phyloP scores from a whole-genome alignment of 2,113 vertebrate species.

The Saguinus imperator region DNA sequence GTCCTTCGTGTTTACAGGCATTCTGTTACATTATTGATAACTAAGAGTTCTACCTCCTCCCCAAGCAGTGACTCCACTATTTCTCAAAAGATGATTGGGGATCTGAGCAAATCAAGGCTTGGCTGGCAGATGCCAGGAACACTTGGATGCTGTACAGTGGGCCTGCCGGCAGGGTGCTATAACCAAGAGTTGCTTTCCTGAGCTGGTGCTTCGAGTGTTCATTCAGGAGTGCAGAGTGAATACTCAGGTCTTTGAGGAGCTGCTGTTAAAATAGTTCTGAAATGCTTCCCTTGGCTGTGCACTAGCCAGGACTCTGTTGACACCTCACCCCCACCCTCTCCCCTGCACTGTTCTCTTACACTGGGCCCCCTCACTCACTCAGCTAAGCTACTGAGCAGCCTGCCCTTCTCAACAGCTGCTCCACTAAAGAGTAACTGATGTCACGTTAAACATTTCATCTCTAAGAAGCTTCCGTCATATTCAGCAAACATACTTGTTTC shows the following conservation, averaged over 20 bases:
- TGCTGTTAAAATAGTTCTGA: neutral
- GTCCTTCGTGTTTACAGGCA: conserved; percentile 32
- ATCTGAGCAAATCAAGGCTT: conserved; percentile 55
- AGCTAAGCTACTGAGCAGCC: neutral
- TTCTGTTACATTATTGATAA: conserved; percentile 67
- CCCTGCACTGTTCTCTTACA: neutral
- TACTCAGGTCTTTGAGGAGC: neutral
- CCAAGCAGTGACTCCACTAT: neutral
- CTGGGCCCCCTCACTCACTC: neutral
- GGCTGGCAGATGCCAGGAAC: conserved; percentile 31
- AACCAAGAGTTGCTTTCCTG: neutral
- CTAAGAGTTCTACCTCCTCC: neutral
- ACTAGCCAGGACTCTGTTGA: neutral
- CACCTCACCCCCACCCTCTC: neutral
- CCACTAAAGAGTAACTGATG: neutral
- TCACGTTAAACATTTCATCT: neutral
- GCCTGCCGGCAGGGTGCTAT: neutral
- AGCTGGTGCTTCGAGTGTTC: neutral
- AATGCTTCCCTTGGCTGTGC: neutral
- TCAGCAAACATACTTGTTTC: neutral
- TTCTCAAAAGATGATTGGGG: conserved; percentile 62
- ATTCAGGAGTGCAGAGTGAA: neutral
- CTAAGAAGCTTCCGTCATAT: neutral
- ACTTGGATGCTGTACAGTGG: conserved; percentile 9
- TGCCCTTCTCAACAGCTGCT: neutral